A percentile compares a stretch with the other conserved stretches of the same genome.
Conservation (phyloP, 2,797 vertebrate genomes). For the Cossypha niveicapilla region DNA sequence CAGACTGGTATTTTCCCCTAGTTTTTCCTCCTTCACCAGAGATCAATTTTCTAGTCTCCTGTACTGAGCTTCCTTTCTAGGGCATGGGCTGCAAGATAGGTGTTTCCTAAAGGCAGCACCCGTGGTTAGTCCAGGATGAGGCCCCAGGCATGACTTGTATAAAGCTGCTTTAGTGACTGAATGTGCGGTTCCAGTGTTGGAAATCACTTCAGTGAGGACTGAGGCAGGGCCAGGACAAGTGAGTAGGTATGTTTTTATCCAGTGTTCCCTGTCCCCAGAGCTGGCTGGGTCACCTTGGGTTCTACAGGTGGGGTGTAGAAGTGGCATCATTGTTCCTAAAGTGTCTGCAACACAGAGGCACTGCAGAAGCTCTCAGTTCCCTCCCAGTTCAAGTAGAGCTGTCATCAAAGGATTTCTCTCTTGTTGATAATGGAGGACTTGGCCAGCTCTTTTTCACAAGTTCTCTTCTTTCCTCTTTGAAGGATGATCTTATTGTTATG, state of each 20-base stretch:
- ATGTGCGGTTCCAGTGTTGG: neutral
- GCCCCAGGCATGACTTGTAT: neutral
- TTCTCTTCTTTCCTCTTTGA: neutral
- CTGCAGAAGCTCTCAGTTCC: neutral
- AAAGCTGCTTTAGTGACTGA: neutral
- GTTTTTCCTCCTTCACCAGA: neutral
- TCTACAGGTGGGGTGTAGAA: neutral
- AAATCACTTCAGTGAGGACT: accelerated
- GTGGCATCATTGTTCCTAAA: neutral
- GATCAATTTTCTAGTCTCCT: neutral
- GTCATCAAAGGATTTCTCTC: neutral
- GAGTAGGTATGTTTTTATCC: neutral
- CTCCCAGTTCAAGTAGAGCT: neutral
- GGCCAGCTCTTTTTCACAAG: neutral
- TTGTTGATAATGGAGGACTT: neutral
- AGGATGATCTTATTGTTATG: neutral
- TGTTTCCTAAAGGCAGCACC: neutral
- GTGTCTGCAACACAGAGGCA: neutral
- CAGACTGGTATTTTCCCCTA: neutral
- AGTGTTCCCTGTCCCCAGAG: neutral
- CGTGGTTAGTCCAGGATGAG: neutral
- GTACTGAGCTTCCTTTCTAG: neutral
- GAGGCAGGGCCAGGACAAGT: neutral
- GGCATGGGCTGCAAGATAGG: neutral
- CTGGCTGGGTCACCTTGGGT: neutral